Conservation (phyloP, 1,140 invertebrate species). For the Conus ventricosus region DNA sequence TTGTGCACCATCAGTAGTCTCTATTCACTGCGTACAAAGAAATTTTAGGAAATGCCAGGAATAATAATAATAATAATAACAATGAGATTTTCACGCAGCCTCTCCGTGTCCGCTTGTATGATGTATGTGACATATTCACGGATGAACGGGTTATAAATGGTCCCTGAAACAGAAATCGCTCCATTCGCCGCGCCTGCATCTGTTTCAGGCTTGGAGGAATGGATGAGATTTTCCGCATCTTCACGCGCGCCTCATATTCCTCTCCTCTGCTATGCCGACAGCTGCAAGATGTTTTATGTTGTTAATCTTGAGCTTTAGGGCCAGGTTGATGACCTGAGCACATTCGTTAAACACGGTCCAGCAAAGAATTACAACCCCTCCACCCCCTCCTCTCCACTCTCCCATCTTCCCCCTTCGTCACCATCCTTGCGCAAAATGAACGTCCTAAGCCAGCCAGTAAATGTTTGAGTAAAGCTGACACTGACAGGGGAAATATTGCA, state of each 20-base stretch:
- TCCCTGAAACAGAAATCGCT: not conserved
- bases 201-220: not conserved
- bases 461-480: conserved; percentile 31
- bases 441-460: conserved; percentile 21
- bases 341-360: conserved; percentile 25
- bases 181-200: not conserved
- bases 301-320: conserved; percentile 4
- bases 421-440: conserved; percentile 22
- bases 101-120: no score
- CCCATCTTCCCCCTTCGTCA: not conserved
- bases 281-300: conserved; percentile 24
- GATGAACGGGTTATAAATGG: not conserved
- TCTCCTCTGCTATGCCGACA: not conserved
- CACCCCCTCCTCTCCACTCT: no score
- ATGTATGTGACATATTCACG: not conserved
- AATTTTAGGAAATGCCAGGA: no score
- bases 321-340: not conserved
- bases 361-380: conserved; percentile 4
- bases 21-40: no score
- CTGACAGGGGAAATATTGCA: conserved; percentile 30
- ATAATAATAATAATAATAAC: no score
- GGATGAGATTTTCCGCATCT: not conserved
- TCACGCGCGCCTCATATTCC: not conserved
- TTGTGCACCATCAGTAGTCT: no score
- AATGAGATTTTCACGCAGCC: no score